Conservation (phyloP, 2,797 vertebrate genomes). For the Hippopotamyrus pictus region DNA sequence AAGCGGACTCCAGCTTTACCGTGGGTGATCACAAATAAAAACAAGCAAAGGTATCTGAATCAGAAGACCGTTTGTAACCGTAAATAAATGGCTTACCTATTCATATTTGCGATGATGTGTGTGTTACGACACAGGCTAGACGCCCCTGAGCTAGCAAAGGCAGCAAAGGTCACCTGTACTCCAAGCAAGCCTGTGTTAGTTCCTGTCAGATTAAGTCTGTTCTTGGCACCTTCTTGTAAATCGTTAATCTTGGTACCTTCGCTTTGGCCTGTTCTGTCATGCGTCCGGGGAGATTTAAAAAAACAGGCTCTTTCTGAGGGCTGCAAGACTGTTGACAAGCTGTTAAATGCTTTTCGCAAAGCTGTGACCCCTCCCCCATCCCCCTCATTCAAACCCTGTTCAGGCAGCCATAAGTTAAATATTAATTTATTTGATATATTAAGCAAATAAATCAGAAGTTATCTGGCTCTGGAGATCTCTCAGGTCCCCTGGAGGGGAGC, state of each 20-base stretch:
- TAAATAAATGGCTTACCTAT: neutral
- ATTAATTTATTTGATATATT: constrained; percentile 28
- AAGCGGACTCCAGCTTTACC: neutral
- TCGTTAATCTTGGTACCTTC: neutral
- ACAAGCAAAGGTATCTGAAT: neutral
- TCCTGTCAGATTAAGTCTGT: neutral
- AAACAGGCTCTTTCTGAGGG: neutral
- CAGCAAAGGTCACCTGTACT: neutral
- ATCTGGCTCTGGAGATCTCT: constrained; percentile 25
- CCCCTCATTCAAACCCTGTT: neutral
- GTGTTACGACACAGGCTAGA: neutral
- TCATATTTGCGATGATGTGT: neutral
- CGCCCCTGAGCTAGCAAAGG: neutral
- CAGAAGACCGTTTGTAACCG: neutral
- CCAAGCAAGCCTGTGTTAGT: neutral
- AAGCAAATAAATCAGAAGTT: constrained; percentile 25
- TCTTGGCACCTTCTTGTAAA: neutral
- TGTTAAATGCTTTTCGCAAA: constrained; percentile 13
- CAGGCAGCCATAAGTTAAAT: constrained; percentile 25
- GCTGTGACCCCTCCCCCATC: neutral
- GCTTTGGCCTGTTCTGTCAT: neutral
- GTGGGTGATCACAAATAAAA: neutral
- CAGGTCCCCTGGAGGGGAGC: constrained; percentile 10
- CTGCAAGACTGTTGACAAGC: neutral
- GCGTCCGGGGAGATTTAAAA: neutral